Evolutionary conservation across 2,113 vertebrate species (phyloP).

Genomic region (Romanogobio albipinnatus): DNA sequence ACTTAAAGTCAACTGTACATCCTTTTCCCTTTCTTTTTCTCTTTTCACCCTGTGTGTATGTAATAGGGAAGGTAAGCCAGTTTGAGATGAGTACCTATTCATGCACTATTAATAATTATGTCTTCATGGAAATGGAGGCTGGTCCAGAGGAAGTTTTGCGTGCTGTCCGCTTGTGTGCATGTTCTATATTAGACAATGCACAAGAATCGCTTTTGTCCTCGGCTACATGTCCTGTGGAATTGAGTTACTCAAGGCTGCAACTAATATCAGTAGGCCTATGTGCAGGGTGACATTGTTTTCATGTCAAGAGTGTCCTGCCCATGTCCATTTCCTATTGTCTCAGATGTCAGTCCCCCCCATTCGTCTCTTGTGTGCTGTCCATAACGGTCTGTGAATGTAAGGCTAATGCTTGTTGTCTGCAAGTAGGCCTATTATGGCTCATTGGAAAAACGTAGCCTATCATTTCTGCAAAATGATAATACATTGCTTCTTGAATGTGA

Average conservation of each 20-base stretch:
- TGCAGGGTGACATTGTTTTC: neutral
- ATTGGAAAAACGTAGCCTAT: too few relatives aligned
- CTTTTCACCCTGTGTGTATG: slow-evolving; percentile 43
- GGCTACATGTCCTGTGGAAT: neutral
- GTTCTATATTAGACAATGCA: neutral
- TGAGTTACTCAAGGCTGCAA: neutral
- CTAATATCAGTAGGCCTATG: neutral
- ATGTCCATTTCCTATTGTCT: neutral
- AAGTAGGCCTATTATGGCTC: too few relatives aligned
- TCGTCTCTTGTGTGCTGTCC: neutral
- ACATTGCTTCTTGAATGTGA: too few relatives aligned
- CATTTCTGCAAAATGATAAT: too few relatives aligned
- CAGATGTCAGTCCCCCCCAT: neutral
- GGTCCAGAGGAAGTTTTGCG: neutral
- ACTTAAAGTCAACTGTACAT: neutral
- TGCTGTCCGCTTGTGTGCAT: neutral
- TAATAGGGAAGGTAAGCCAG: slow-evolving; percentile 69
- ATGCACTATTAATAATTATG: neutral
- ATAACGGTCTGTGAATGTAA: neutral
- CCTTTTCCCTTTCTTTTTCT: neutral
- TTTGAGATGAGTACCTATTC: neutral
- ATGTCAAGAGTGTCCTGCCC: neutral
- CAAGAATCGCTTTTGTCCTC: neutral
- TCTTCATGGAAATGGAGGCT: neutral
- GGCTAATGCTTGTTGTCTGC: neutral